Base-by-base conservation (phyloP, 2,888 invertebrate genomes). In the Bugula neritina region DNA sequence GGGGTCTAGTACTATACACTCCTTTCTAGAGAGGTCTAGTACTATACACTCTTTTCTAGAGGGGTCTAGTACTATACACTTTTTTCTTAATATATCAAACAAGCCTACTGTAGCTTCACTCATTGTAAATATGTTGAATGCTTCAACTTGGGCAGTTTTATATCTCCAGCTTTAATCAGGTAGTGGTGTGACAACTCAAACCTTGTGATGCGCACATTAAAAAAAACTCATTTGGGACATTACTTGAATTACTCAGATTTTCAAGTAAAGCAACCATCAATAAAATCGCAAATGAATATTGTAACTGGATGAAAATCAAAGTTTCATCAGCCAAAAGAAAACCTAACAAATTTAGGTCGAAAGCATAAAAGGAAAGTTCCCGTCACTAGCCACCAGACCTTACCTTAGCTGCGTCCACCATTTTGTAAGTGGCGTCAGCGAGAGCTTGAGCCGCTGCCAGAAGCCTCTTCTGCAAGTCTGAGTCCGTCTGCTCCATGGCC, bases 351-450 rank as follows among this genome's bases (percentile, higher is more conserved):
- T 43, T 10, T 43, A 5, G 43, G 17, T 43, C 17, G 43, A 10
- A 43, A 43, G 17, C 43, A 43, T 43, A 10, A 43, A 17, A 43
- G 43, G 17, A 43, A 43, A n/a, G n/a, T n/a, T n/a, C n/a, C n/a
- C n/a, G n/a, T n/a, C n/a, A n/a, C n/a, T n/a, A n/a, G n/a, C n/a
- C n/a, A n/a, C 13, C 57, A 17, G 27, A 13, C 35, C 77, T 70
- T 69, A 84, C 85, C 73, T 97, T 88, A 0, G 96, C 96, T 0
- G 96, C 95, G 84, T 98, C 97, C 31, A 98, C 97, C 91, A 99
- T 92, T 77, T 92, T 89, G 0, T 96, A 93, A 0, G 99, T 99
- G 0, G 98, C 98, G 84, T 98, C 97, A 0, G 98, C 98, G 21
- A 88, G 83, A 54, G 92, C 88, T 82, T 96, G 96, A 23, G 99